A percentile compares a stretch with the other conserved stretches of the same genome.
Conservation (phyloP, 2,113 vertebrate species). For the Rousettus leschenaultii region DNA sequence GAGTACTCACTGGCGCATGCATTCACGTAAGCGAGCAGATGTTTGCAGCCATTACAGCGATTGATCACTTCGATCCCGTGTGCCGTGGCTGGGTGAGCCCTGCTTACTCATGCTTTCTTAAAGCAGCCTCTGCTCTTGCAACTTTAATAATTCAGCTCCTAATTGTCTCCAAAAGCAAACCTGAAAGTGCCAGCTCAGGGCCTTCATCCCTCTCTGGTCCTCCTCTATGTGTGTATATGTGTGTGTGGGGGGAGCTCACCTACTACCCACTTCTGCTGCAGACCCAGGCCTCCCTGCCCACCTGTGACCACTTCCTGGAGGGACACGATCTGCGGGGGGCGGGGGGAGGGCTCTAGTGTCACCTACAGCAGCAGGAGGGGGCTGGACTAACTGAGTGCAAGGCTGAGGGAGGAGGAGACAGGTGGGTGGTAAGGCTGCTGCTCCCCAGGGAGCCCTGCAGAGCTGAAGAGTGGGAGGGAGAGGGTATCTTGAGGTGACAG, state of each 20-base stretch:
- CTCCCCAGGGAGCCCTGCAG: not conserved
- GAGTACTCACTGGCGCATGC: conserved; percentile 53
- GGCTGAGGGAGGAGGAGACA: not conserved
- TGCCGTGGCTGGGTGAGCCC: conserved; percentile 74
- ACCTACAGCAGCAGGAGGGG: not conserved
- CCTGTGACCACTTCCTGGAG: not conserved
- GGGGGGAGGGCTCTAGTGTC: not conserved
- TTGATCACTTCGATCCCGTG: conserved; percentile 78
- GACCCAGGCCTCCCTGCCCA: not conserved
- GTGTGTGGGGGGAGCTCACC: not conserved
- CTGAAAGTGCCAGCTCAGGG: conserved; percentile 70
- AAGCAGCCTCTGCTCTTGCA: conserved; percentile 72
- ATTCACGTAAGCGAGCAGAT: conserved; percentile 59
- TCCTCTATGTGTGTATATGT: not conserved
- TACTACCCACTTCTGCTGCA: not conserved
- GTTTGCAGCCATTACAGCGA: conserved; percentile 72
- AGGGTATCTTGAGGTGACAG: not conserved
- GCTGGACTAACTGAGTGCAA: not conserved
- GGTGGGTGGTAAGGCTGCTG: not conserved
- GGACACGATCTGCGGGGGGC: no score
- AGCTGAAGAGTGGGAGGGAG: not conserved
- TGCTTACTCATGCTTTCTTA: conserved; percentile 86
- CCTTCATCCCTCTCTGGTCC: not conserved
- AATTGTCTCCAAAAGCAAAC: conserved; percentile 70
- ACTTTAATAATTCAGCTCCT: conserved; percentile 82